Evolutionary conservation across 2,113 vertebrate genomes (phyloP).

Genomic region (Chloropsis cyanopogon): DNA sequence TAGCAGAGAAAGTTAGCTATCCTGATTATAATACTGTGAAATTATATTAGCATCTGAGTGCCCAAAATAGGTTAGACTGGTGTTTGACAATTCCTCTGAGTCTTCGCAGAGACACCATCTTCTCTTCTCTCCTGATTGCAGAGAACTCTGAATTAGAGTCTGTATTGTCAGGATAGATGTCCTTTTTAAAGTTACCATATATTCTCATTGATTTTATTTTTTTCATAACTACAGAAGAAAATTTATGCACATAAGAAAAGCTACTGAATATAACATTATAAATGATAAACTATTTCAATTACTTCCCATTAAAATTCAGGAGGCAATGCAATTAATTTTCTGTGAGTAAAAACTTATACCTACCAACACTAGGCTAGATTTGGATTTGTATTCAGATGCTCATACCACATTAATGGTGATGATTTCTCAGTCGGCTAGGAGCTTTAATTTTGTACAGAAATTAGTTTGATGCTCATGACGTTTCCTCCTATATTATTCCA

Average conservation of each 20-base stretch:
- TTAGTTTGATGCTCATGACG: not conserved
- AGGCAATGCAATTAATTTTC: not conserved
- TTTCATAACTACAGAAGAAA: not conserved
- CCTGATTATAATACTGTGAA: not conserved
- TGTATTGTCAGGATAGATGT: not conserved
- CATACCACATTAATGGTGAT: not conserved
- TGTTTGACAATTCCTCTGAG: not conserved
- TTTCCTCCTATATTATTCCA: not conserved
- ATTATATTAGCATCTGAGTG: not conserved
- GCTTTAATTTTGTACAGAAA: constrained; percentile 36
- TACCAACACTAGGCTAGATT: not conserved
- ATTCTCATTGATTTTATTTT: not conserved
- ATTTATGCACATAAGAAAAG: not conserved
- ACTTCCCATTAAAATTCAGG: constrained; percentile 38
- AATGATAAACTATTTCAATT: constrained; percentile 9
- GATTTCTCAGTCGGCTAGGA: constrained; percentile 7
- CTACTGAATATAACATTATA: not conserved
- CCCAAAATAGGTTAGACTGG: not conserved
- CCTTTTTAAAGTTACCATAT: not conserved
- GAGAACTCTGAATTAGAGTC: not conserved
- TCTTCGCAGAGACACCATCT: not conserved
- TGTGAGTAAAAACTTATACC: not conserved
- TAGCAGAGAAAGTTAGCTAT: not conserved
- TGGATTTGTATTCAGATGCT: constrained; percentile 26
- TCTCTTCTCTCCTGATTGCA: not conserved